Percentiles rank a stretch among this genome's conserved stretches.
phyloP scores from a whole-genome alignment of 2,888 invertebrate species.

The Ferrisia virgata region DNA sequence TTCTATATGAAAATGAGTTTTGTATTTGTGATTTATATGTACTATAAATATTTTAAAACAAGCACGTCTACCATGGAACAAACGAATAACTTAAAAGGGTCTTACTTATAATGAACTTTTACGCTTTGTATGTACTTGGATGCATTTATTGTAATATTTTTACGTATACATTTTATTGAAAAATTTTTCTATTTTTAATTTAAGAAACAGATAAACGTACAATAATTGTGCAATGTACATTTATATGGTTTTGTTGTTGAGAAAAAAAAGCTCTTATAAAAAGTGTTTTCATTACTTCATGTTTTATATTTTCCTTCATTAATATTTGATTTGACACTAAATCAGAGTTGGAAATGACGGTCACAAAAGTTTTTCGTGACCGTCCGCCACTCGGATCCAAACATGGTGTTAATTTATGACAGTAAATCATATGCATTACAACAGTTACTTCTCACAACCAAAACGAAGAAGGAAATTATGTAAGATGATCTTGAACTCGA shows the following conservation, averaged over 20 bases:
- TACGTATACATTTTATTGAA: neutral
- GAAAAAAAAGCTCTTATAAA: neutral
- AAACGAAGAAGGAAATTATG: no score
- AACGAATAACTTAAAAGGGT: neutral
- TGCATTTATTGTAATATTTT: neutral
- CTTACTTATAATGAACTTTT: neutral
- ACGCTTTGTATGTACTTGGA: neutral
- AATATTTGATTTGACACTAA: no score
- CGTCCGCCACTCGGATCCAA: no score
- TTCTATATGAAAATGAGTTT: neutral
- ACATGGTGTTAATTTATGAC: no score
- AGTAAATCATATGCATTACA: no score
- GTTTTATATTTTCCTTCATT: no score
- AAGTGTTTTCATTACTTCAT: neutral
- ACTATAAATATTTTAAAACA: neutral
- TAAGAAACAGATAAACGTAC: neutral
- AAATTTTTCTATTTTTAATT: neutral
- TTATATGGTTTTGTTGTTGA: neutral
- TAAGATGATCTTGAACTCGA: no score
- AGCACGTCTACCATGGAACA: neutral
- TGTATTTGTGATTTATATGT: constrained; percentile 7
- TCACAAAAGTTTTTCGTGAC: no score
- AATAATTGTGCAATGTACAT: neutral
- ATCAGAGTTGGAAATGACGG: no score
- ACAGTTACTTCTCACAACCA: no score